Evolutionary conservation across 2,797 vertebrate species (phyloP).

Genomic region (Pelobates cultripes): DNA sequence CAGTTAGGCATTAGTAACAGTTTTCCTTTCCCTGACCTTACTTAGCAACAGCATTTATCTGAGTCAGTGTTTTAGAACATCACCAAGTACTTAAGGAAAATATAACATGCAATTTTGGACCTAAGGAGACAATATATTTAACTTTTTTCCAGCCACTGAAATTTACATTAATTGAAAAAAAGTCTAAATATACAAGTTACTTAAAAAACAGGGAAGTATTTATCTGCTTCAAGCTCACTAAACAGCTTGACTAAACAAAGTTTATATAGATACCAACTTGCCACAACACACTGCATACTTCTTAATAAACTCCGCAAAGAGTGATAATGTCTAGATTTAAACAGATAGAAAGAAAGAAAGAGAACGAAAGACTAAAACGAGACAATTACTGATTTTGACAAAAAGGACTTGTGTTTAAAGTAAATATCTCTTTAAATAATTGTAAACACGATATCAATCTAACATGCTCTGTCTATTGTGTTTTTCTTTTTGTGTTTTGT

Average conservation of each 20-base stretch:
- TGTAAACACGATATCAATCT: too few relatives aligned
- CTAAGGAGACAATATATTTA: neutral
- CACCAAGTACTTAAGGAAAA: constrained; percentile 30
- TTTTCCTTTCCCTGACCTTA: constrained; percentile 17
- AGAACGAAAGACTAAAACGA: too few relatives aligned
- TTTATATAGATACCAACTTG: too few relatives aligned
- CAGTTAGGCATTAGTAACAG: constrained; percentile 20
- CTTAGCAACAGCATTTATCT: constrained; percentile 41
- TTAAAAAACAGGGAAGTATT: too few relatives aligned
- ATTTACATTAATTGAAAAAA: neutral
- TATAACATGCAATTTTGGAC: neutral
- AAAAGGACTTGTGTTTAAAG: neutral
- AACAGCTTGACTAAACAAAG: too few relatives aligned
- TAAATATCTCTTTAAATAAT: too few relatives aligned
- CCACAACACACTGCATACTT: too few relatives aligned
- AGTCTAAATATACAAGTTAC: neutral
- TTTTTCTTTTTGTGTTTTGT: too few relatives aligned
- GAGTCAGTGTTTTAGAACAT: constrained; percentile 32
- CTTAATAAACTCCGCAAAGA: too few relatives aligned
- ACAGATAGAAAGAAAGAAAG: too few relatives aligned
- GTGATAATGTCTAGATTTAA: too few relatives aligned
- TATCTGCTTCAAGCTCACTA: too few relatives aligned
- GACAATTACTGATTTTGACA: neutral
- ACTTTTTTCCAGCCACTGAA: neutral
- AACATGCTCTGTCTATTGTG: neutral